These are phyloP conservation scores for Lordiphosa andalusiaca DNA, from an alignment of 2,888 invertebrate species.

Conservation along the genomic window DNA sequence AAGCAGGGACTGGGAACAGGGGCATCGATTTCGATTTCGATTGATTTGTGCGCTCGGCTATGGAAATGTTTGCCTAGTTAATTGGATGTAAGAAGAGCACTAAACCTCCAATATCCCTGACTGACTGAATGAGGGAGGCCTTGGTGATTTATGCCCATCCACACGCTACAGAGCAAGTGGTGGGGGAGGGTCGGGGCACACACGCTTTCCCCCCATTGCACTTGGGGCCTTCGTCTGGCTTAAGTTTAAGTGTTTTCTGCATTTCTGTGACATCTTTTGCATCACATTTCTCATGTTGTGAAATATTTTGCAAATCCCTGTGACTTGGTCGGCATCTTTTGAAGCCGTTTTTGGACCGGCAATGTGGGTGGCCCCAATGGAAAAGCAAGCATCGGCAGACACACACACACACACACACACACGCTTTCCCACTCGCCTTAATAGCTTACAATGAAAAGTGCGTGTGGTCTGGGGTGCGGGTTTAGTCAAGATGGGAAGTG, in stretches of 20 bases:
- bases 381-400: conserved; percentile 19
- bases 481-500: conserved; percentile 17
- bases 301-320: conserved; percentile 75
- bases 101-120: conserved; percentile 18
- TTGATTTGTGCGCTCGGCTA: conserved; percentile 25
- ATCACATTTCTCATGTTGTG: conserved; percentile 67
- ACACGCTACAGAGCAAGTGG: not conserved
- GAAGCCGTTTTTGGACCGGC: conserved; percentile 13
- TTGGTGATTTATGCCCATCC: conserved; percentile 31
- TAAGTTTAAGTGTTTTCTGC: conserved; percentile 61
- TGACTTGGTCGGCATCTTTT: conserved; percentile 59
- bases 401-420: conserved; percentile 7
- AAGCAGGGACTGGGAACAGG: conserved; percentile 8
- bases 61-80: conserved; percentile 38
- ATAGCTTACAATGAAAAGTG: conserved; percentile 63
- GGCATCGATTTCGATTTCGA: conserved; percentile 20
- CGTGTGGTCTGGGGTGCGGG: conserved; percentile 29
- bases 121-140: not conserved
- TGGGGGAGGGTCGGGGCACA: not conserved
- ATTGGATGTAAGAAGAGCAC: conserved; percentile 39
- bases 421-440: conserved; percentile 34
- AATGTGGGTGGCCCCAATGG: conserved; percentile 60
- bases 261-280: conserved; percentile 67
- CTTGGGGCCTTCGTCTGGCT: conserved; percentile 1
- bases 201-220: conserved; percentile 3